Percentiles rank a stretch among this genome's conserved stretches.
These are phyloP conservation scores for Peucedramus taeniatus DNA, from an alignment of 2,113 vertebrate species.

Conservation along the genomic window DNA sequence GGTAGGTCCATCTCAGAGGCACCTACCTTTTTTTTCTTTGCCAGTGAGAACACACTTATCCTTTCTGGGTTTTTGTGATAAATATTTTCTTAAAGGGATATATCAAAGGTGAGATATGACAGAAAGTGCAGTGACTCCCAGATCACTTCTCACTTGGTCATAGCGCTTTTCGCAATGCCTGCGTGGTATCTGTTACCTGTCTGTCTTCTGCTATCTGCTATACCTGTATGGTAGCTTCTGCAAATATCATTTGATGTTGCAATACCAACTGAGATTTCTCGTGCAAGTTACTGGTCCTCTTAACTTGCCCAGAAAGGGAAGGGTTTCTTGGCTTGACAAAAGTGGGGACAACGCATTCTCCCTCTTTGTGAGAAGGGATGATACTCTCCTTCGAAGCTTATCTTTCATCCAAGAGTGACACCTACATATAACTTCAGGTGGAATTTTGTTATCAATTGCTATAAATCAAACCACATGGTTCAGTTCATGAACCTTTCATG, in stretches of 20 bases:
- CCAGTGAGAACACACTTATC: not conserved
- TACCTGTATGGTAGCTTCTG: not conserved
- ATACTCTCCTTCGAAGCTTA: not conserved
- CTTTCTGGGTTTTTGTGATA: not conserved
- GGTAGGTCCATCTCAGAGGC: not conserved
- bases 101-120: not conserved
- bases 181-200: not conserved
- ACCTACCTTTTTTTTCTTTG: not conserved
- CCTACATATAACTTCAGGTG: not conserved
- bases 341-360: not conserved
- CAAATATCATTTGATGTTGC: not conserved
- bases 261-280: not conserved
- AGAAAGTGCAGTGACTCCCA: not conserved
- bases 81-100: not conserved
- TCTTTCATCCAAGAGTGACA: constrained; percentile 32
- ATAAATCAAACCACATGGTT: not conserved
- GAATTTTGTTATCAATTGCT: constrained; percentile 13
- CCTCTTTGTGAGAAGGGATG: not conserved
- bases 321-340: not conserved
- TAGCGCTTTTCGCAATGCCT: not conserved
- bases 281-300: not conserved
- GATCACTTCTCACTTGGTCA: not conserved
- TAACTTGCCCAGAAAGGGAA: not conserved
- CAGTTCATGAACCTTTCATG: constrained; percentile 47
- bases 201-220: not conserved